Conservation (phyloP, 2,797 vertebrate genomes). For the Paguma larvata region DNA sequence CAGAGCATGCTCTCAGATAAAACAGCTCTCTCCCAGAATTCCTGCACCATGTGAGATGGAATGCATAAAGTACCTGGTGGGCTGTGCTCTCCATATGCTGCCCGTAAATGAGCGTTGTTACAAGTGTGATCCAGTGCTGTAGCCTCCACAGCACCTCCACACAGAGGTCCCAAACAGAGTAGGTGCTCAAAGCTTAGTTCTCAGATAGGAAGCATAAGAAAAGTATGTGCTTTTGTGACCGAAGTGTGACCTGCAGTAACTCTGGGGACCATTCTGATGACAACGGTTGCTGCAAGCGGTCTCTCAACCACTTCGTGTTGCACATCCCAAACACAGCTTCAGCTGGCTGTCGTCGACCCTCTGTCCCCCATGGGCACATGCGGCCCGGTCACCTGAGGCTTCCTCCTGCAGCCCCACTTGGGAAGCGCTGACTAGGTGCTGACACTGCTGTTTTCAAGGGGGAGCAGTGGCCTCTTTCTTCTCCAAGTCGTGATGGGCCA, state of each 20-base stretch:
- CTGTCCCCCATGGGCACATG: rapidly evolving
- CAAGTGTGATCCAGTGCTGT: not conserved
- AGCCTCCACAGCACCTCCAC: not conserved
- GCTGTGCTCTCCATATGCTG: not conserved
- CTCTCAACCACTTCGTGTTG: rapidly evolving
- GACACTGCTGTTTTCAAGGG: slow-evolving; percentile 20
- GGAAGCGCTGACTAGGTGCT: not conserved
- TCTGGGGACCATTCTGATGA: not conserved
- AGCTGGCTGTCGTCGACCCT: not conserved
- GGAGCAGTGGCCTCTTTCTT: not conserved
- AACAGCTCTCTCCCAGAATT: not conserved
- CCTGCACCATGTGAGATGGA: not conserved
- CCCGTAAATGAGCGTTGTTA: not conserved
- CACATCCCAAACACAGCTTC: not conserved
- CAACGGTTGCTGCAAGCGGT: not conserved
- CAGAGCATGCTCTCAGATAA: not conserved
- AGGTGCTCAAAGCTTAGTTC: not conserved
- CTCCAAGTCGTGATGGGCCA: not conserved
- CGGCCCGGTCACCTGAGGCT: not conserved
- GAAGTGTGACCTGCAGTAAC: not conserved
- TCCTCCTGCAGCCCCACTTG: too few species aligned
- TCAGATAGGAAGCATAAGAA: not conserved
- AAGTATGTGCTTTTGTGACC: not conserved
- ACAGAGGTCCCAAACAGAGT: not conserved
- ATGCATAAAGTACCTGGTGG: not conserved